Conservation (phyloP, 2,888 invertebrate genomes). For the Didymodactylos carnosus region DNA sequence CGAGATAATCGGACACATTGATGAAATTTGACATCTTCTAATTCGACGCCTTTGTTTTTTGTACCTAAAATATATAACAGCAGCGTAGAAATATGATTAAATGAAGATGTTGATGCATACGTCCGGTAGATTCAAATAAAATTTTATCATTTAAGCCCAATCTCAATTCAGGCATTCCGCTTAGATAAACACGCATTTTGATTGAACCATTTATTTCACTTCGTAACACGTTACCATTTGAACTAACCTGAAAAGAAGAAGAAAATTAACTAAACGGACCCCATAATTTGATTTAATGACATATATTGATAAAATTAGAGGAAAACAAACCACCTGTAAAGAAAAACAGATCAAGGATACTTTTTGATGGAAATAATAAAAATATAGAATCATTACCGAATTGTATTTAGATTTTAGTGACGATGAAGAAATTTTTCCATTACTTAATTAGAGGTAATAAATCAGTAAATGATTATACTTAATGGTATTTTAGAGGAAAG, state of each 20-base stretch:
- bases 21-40: slow-evolving; percentile 96
- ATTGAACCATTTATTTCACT: slow-evolving; percentile 96
- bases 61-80: slow-evolving; percentile 42
- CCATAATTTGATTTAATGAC: no score
- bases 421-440: no score
- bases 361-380: no score
- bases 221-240: slow-evolving; percentile 80
- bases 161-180: slow-evolving; percentile 91
- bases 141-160: slow-evolving; percentile 90
- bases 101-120: slow-evolving; percentile 27
- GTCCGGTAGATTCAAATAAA: slow-evolving; percentile 83
- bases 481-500: no score
- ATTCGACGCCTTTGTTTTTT: slow-evolving; percentile 86
- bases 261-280: no score
- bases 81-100: neutral
- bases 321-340: no score
- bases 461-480: no score
- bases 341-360: no score
- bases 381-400: no score
- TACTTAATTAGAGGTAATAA: no score
- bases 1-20: slow-evolving; percentile 87
- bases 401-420: no score
- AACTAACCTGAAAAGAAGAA: slow-evolving; percentile 40
- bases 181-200: slow-evolving; percentile 90
- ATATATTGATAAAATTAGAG: no score